These are phyloP conservation scores for Microcebus murinus DNA, from an alignment of 2,113 vertebrate genomes.

Conservation along the genomic window DNA sequence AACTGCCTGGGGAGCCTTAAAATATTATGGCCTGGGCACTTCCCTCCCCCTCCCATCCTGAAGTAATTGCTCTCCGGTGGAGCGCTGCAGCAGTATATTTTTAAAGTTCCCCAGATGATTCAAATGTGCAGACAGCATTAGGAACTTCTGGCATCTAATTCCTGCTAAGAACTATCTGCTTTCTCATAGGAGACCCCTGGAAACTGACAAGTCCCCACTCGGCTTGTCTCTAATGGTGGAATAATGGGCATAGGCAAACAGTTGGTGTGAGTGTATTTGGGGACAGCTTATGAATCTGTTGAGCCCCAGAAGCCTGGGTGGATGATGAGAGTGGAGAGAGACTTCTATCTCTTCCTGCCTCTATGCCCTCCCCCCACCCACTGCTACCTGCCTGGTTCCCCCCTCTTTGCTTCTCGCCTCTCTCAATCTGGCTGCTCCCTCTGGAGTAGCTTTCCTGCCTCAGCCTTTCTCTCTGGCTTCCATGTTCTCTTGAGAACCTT, in stretches of 20 bases:
- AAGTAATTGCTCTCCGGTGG: accelerated
- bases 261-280: too few species aligned
- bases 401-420: not conserved
- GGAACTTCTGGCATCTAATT: not conserved
- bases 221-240: too few species aligned
- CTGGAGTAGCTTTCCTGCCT: not conserved
- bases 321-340: not conserved
- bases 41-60: accelerated
- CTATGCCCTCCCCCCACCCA: accelerated
- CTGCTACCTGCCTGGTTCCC: not conserved
- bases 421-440: too few species aligned
- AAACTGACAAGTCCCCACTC: not conserved
- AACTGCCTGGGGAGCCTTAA: not conserved
- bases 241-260: accelerated
- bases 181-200: not conserved
- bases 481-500: not conserved
- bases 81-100: not conserved
- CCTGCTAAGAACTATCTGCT: not conserved
- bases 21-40: not conserved
- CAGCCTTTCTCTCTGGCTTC: not conserved
- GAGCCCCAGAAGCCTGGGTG: not conserved
- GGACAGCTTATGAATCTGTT: not conserved
- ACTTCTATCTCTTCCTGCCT: too few species aligned
- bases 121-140: not conserved
- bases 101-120: not conserved